Evolutionary conservation across 2,888 invertebrate genomes (phyloP).

Genomic region (Willowsia nigromaculata): DNA sequence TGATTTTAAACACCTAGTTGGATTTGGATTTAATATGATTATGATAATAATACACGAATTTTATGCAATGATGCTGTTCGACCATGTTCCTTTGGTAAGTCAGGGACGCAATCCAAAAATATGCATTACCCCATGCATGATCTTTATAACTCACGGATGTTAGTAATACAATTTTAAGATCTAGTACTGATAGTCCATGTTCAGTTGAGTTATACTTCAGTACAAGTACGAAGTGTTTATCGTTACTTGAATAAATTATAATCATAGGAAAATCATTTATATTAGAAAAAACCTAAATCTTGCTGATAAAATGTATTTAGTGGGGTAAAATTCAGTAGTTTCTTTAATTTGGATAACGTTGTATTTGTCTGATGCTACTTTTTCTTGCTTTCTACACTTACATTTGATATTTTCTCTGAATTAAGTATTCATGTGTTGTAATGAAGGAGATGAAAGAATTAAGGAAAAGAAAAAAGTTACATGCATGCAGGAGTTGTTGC

Average conservation of each 20-base stretch:
- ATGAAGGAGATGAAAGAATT: neutral
- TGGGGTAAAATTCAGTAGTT: conserved; percentile 37
- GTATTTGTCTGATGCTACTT: neutral
- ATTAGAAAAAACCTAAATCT: no score
- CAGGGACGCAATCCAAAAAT: neutral
- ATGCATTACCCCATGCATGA: neutral
- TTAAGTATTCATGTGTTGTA: neutral
- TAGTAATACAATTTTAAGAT: no score
- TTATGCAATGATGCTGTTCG: neutral
- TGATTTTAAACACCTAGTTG: conserved; percentile 12
- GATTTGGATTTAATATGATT: conserved; percentile 29
- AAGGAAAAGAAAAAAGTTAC: neutral
- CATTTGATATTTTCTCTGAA: neutral
- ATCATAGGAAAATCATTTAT: no score
- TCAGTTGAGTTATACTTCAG: no score
- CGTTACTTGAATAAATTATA: no score
- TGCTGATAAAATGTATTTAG: no score
- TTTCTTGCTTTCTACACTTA: neutral
- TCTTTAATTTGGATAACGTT: conserved; percentile 5
- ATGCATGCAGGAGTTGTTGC: neutral
- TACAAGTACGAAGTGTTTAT: no score
- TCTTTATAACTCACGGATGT: conserved; percentile 4
- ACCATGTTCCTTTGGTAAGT: conserved; percentile 8
- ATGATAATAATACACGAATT: conserved; percentile 31
- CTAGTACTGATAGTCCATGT: no score